Percentiles rank a stretch among this genome's conserved stretches.
phyloP scores from a whole-genome alignment of 92 coral and sea anemone species.

The Diadumene lineata region DNA sequence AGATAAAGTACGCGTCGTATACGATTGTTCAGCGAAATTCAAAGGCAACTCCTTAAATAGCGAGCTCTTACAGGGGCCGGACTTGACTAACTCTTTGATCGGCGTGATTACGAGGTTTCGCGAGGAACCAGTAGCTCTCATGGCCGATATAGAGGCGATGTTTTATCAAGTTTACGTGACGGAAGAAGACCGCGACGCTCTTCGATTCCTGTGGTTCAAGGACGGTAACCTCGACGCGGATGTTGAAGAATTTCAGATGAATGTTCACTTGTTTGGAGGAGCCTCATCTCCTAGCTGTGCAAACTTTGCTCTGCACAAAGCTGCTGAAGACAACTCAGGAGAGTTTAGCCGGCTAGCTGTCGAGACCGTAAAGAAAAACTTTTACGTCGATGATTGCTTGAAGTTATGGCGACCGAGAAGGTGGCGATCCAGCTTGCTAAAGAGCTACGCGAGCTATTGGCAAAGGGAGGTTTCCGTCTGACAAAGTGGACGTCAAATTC shows the following conservation, averaged over 20 bases:
- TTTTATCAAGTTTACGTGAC: conserved; percentile 45
- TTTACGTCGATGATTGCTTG: conserved; percentile 45
- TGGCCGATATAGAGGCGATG: conserved; percentile 51
- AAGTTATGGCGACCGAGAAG: conserved; percentile 26
- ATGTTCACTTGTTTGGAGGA: conserved; percentile 42
- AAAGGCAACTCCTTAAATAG: conserved; percentile 52
- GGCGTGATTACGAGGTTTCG: conserved; percentile 54
- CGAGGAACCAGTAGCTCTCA: conserved; percentile 42
- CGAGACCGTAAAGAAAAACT: conserved; percentile 15
- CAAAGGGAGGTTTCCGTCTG: conserved; percentile 31
- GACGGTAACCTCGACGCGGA: conserved; percentile 36
- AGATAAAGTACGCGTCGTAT: conserved; percentile 49
- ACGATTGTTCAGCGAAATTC: conserved; percentile 62
- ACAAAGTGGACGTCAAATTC: conserved; percentile 43
- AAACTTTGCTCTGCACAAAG: conserved; percentile 37
- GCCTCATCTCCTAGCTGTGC: conserved; percentile 52
- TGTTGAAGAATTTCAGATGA: conserved; percentile 50
- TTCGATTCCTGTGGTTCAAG: conserved; percentile 45
- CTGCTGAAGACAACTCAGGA: conserved; percentile 35
- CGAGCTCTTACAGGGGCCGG: conserved; percentile 64
- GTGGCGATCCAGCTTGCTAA: conserved; percentile 19
- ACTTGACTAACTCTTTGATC: conserved; percentile 44
- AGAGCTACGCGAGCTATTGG: conserved; percentile 14
- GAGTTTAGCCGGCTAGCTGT: conserved; percentile 14
- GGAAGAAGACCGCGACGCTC: conserved; percentile 39